These are phyloP conservation scores for Orthonevra nobilis DNA, from an alignment of 2,888 invertebrate genomes.

Conservation along the genomic window DNA sequence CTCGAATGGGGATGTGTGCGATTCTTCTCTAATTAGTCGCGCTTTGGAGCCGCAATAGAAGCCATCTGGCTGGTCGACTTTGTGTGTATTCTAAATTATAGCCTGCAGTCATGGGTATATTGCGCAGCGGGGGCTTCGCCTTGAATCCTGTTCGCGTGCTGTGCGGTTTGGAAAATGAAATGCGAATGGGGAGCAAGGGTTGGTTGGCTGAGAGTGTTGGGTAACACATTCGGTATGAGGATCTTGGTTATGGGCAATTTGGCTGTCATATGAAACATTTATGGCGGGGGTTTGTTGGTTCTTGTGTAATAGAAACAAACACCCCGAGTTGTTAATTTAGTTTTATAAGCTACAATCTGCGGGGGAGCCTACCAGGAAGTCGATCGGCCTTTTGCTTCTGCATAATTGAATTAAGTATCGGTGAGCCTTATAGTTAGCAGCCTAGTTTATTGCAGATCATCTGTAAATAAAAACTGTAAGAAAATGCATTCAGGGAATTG, in stretches of 20 bases:
- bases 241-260: not conserved
- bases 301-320: conserved; percentile 14
- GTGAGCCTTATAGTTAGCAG: too few species aligned
- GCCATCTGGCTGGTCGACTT: not conserved
- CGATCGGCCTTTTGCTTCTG: too few species aligned
- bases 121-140: conserved; percentile 52
- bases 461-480: too few species aligned
- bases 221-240: not conserved
- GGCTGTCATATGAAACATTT: conserved; percentile 25
- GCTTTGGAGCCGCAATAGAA: conserved; percentile 23
- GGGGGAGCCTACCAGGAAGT: not conserved
- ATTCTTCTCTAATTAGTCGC: conserved; percentile 58
- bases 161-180: not conserved
- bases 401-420: too few species aligned
- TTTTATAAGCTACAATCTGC: conserved; percentile 11
- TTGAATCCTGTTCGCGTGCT: conserved; percentile 2
- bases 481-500: too few species aligned
- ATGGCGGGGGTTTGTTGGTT: conserved; percentile 42
- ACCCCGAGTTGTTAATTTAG: conserved; percentile 35
- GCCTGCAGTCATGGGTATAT: conserved; percentile 56
- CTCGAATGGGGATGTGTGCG: conserved; percentile 29
- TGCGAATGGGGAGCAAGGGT: not conserved
- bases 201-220: not conserved
- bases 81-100: conserved; percentile 43
- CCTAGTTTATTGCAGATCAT: too few species aligned